These are phyloP conservation scores for Drosophila neoperkinsi DNA, from an alignment of 2,888 invertebrate genomes.

Conservation along the genomic window DNA sequence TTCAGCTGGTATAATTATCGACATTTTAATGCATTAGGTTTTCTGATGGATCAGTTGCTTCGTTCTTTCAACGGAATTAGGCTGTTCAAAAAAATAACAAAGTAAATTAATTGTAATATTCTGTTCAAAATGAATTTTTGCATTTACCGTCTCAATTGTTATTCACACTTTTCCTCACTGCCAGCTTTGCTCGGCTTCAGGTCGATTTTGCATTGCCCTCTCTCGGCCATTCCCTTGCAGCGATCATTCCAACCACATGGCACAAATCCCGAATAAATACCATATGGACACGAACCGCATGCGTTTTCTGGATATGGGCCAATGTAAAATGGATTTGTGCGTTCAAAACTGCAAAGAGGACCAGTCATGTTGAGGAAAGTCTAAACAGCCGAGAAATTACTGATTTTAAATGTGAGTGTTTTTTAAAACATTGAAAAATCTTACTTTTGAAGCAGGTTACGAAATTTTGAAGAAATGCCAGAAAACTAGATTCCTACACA, in stretches of 20 bases:
- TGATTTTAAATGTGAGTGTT: too few relatives aligned
- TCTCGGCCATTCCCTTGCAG: constrained; percentile 1
- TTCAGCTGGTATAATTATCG: background rate
- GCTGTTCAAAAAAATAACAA: background rate
- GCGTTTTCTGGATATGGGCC: constrained; percentile 61
- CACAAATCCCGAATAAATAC: constrained; percentile 49
- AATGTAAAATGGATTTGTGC: constrained; percentile 65
- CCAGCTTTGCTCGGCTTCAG: background rate
- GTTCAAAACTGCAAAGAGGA: background rate
- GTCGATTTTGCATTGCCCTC: background rate
- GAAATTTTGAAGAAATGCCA: background rate
- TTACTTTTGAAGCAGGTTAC: background rate
- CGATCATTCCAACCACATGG: constrained; percentile 52
- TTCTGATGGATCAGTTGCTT: background rate
- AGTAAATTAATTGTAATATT: background rate
- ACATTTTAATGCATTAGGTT: background rate
- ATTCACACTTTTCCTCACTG: background rate
- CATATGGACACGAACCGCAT: constrained; percentile 51
- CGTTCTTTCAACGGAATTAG: background rate
- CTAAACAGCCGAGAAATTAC: background rate
- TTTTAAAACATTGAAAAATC: background rate
- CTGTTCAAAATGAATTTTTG: background rate
- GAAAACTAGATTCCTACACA: too few relatives aligned
- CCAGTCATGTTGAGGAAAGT: constrained; percentile 9
- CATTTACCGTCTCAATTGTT: background rate